phyloP scores from a whole-genome alignment of 1,140 invertebrate species.

The Potamilus streckersoni region DNA sequence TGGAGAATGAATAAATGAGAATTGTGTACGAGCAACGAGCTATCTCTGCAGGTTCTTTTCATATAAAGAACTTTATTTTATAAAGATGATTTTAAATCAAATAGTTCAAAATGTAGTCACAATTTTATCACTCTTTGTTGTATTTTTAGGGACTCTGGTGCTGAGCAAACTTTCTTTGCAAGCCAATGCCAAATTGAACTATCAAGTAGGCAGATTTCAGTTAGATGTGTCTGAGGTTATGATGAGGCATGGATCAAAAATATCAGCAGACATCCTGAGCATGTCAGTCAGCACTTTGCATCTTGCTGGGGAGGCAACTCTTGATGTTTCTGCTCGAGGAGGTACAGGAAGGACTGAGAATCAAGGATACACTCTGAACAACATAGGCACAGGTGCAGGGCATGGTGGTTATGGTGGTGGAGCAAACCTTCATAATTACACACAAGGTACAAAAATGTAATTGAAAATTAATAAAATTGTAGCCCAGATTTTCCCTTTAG shows the following conservation, averaged over 20 bases:
- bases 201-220: slow-evolving; percentile 37
- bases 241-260: slow-evolving; percentile 44
- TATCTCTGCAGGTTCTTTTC: too few relatives aligned
- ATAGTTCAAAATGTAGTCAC: too few relatives aligned
- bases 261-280: slow-evolving; percentile 40
- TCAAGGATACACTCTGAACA: background rate
- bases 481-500: too few relatives aligned
- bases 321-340: slow-evolving; percentile 35
- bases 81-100: too few relatives aligned
- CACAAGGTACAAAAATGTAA: slow-evolving; percentile 8
- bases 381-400: slow-evolving; percentile 39
- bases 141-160: slow-evolving; percentile 37
- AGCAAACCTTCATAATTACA: slow-evolving; percentile 27
- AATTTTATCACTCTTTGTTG: too few relatives aligned
- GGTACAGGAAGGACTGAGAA: slow-evolving; percentile 4
- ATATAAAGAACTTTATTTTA: too few relatives aligned
- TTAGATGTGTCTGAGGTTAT: slow-evolving; percentile 41
- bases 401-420: slow-evolving; percentile 56
- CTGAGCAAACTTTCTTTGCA: slow-evolving; percentile 46
- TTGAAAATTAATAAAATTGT: too few relatives aligned
- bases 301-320: slow-evolving; percentile 48
- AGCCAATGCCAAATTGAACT: slow-evolving; percentile 35
- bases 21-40: too few relatives aligned
- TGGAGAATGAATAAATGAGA: too few relatives aligned
- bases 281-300: slow-evolving; percentile 34